A percentile compares a stretch with the other conserved stretches of the same genome.
Evolutionary conservation across 2,888 invertebrate genomes (phyloP).

Genomic region (Agrochola lychnidis): DNA sequence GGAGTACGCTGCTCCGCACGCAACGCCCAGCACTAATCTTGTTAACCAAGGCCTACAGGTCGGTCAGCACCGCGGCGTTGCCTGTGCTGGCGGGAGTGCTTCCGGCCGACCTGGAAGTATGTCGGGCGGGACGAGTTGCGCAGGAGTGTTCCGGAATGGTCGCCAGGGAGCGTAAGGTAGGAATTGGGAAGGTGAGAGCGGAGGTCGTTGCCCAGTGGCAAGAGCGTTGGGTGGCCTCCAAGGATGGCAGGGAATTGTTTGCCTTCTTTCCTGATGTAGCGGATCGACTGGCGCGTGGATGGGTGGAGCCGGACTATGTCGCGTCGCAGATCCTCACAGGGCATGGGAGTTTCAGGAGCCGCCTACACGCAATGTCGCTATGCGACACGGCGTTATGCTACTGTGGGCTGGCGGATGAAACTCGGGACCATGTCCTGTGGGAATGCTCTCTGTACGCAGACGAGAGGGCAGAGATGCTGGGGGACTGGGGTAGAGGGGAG

Average conservation of each 20-base stretch:
- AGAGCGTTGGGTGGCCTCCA: neutral
- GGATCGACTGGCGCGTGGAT: neutral
- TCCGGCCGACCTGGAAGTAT: too few relatives aligned
- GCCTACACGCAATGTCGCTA: neutral
- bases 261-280: neutral
- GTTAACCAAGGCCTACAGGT: neutral
- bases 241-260: rapidly evolving
- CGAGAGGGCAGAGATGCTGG: neutral
- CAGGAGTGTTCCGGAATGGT: neutral
- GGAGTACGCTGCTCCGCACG: conserved; percentile 1
- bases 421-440: conserved; percentile 15
- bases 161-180: neutral
- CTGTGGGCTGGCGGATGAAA: neutral
- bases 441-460: neutral
- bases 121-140: neutral
- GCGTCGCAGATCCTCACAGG: neutral
- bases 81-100: too few relatives aligned
- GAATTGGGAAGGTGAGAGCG: neutral
- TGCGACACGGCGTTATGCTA: neutral
- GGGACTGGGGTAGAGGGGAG: neutral
- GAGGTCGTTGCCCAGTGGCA: conserved; percentile 8
- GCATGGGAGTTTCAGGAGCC: neutral
- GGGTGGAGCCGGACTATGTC: neutral
- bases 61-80: too few relatives aligned
- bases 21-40: conserved; percentile 19